phyloP scores from a whole-genome alignment of 1,140 invertebrate genomes.

The Rhopalosiphum maidis region DNA sequence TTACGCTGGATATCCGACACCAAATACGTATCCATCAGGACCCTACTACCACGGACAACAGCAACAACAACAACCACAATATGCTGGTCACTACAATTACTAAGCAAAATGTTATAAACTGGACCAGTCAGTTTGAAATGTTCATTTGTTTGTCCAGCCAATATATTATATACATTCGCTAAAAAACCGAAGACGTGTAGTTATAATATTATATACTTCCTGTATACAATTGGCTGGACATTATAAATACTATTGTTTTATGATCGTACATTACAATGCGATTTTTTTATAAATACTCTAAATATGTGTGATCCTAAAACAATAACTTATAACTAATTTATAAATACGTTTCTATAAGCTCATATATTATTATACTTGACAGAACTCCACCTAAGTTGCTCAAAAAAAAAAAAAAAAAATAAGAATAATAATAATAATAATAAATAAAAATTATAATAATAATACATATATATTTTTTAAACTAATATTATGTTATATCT shows the following conservation, averaged over 20 bases:
- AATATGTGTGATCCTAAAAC: neutral
- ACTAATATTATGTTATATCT: constrained; percentile 1
- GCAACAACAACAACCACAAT: constrained; percentile 65
- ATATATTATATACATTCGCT: neutral
- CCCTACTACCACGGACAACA: constrained; percentile 88
- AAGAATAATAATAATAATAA: too few relatives aligned
- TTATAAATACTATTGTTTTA: constrained; percentile 15
- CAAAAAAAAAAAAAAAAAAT: constrained; percentile 42
- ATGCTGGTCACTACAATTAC: constrained; percentile 83
- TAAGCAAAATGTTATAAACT: constrained; percentile 61
- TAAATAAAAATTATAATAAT: neutral
- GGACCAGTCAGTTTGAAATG: neutral
- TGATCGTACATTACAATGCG: neutral
- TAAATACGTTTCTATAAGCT: constrained; percentile 2
- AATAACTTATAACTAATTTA: constrained; percentile 48
- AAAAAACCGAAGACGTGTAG: neutral
- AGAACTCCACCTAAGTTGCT: constrained; percentile 45
- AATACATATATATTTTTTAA: neutral
- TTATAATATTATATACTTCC: neutral
- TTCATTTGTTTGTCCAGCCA: neutral
- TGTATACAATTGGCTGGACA: neutral
- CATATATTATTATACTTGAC: constrained; percentile 4
- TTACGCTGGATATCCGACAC: constrained; percentile 82
- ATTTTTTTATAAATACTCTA: constrained; percentile 9
- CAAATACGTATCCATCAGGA: constrained; percentile 81